Conservation (phyloP, 1,140 invertebrate genomes). For the Drosophila gunungcola region DNA sequence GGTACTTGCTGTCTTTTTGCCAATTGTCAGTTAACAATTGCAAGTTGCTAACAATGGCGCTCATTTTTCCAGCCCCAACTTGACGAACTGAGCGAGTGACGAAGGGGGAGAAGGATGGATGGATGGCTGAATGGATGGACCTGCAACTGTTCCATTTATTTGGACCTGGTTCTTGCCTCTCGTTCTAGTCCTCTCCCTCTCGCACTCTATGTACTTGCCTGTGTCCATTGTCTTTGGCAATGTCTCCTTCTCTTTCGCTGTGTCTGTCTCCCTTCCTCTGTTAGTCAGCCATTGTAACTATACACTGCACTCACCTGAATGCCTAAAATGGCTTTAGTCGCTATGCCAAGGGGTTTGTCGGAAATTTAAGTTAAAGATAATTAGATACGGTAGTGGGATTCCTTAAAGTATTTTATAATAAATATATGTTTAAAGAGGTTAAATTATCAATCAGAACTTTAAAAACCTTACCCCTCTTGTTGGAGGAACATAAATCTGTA, state of each 20-base stretch:
- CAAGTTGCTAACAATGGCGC: conserved; percentile 68
- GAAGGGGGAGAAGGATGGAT: conserved; percentile 11
- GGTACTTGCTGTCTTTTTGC: conserved; percentile 60
- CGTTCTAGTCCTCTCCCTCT: conserved; percentile 9
- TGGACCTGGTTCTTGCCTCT: conserved; percentile 34
- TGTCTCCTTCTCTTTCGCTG: conserved; percentile 47
- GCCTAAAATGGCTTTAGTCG: conserved; percentile 16
- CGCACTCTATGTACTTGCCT: conserved; percentile 55
- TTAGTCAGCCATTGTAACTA: conserved; percentile 67
- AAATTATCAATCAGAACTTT: too few relatives aligned
- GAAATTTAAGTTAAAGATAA: conserved; percentile 8
- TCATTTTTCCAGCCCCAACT: conserved; percentile 65
- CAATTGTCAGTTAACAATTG: conserved; percentile 78
- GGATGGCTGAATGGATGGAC: conserved; percentile 30
- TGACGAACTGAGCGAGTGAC: conserved; percentile 60
- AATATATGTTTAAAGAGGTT: neutral
- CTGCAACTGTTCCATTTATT: conserved; percentile 73
- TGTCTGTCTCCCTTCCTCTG: conserved; percentile 45
- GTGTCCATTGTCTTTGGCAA: conserved; percentile 68
- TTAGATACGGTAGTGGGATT: neutral
- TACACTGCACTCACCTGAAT: conserved; percentile 57
- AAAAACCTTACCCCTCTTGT: too few relatives aligned
- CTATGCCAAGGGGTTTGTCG: conserved; percentile 7
- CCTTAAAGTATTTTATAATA: neutral
- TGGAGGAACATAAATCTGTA: too few relatives aligned